Evolutionary conservation across 2,113 vertebrate species (phyloP).

Genomic region (Gallinago paraguaiae): DNA sequence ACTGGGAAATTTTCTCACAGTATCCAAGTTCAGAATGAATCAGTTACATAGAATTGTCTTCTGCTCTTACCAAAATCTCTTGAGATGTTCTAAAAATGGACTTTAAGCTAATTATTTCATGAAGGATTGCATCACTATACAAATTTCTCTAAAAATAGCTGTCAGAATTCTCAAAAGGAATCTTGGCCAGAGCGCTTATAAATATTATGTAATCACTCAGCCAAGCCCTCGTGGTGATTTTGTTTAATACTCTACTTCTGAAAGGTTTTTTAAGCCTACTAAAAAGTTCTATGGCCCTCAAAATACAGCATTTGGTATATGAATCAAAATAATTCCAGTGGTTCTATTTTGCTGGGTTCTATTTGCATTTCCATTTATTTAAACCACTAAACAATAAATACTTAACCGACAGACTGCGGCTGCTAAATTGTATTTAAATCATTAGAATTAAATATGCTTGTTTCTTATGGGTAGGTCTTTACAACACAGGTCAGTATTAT

Average conservation of each 20-base stretch:
- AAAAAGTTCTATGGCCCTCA: background rate
- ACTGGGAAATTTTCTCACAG: constrained; percentile 61
- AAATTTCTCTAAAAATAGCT: constrained; percentile 49
- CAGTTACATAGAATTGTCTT: constrained; percentile 55
- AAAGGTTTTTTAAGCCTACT: background rate
- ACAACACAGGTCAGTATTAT: background rate
- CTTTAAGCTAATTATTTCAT: constrained; percentile 54
- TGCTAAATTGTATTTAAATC: background rate
- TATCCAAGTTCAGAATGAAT: constrained; percentile 66
- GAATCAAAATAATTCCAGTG: background rate
- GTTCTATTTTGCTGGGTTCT: background rate
- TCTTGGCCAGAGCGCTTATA: constrained; percentile 20
- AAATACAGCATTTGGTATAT: background rate
- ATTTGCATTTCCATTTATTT: background rate
- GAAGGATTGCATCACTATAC: constrained; percentile 62
- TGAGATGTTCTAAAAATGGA: constrained; percentile 56
- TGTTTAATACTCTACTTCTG: background rate
- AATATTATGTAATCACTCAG: constrained; percentile 30
- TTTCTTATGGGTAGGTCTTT: background rate
- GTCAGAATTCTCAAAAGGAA: constrained; percentile 45
- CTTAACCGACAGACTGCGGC: background rate
- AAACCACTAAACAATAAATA: background rate
- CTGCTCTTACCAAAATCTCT: constrained; percentile 55
- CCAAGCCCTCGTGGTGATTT: background rate
- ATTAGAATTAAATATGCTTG: background rate